Evolutionary conservation across 2,888 invertebrate species (phyloP).

Genomic region (Sesia bembeciformis): DNA sequence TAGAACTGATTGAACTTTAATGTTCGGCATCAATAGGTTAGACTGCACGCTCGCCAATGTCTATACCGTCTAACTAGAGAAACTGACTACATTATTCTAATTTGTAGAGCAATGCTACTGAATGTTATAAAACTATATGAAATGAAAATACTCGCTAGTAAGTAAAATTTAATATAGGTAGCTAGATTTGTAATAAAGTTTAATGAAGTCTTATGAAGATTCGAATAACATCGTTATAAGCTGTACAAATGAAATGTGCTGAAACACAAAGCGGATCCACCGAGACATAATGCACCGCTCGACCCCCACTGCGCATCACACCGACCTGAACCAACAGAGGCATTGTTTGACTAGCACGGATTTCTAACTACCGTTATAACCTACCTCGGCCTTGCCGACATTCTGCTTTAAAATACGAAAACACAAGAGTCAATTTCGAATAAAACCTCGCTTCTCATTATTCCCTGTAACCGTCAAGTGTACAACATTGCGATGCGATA

Average conservation of each 20-base stretch:
- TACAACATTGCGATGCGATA: slow-evolving; percentile 25
- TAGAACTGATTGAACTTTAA: too few species aligned
- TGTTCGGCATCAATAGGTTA: too few species aligned
- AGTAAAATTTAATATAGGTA: too few species aligned
- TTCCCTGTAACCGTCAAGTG: slow-evolving; percentile 26
- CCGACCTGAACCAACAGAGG: slow-evolving; percentile 48
- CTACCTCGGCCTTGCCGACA: slow-evolving; percentile 19
- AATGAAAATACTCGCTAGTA: too few species aligned
- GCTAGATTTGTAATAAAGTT: background rate
- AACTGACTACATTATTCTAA: too few species aligned
- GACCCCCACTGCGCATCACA: slow-evolving; percentile 41
- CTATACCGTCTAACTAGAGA: too few species aligned
- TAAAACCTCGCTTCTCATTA: slow-evolving; percentile 16
- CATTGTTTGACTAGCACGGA: slow-evolving; percentile 51
- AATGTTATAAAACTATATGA: too few species aligned
- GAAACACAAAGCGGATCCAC: slow-evolving; percentile 31
- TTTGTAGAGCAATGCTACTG: too few species aligned
- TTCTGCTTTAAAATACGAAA: slow-evolving; percentile 23
- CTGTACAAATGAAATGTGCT: slow-evolving; percentile 21
- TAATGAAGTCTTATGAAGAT: background rate
- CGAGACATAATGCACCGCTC: slow-evolving; percentile 13
- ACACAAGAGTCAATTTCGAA: slow-evolving; percentile 25
- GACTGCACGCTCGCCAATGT: too few species aligned
- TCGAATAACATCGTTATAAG: background rate
- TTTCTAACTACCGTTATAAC: slow-evolving; percentile 39